A percentile compares a stretch with the other conserved stretches of the same genome.
phyloP scores from a whole-genome alignment of 2,888 invertebrate species.

The Drosophila neutralis region DNA sequence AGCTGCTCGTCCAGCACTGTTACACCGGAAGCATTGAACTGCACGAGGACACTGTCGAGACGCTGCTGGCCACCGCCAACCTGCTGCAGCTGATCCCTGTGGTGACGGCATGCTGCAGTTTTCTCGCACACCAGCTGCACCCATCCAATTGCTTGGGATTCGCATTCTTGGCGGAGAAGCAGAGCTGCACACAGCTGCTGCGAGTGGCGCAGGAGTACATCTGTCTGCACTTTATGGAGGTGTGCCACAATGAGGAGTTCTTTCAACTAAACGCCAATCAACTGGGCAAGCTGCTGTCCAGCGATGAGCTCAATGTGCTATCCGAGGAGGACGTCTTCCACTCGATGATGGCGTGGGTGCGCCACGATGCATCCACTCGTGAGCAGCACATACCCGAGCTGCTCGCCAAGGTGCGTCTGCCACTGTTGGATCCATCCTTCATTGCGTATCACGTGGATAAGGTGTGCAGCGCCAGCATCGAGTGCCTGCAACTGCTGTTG shows the following conservation, averaged over 20 bases:
- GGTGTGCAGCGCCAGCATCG: conserved; percentile 87
- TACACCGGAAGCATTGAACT: conserved; percentile 93
- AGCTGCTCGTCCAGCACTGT: conserved; percentile 94
- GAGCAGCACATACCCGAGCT: conserved; percentile 90
- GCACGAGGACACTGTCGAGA: conserved; percentile 95
- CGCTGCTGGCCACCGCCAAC: conserved; percentile 93
- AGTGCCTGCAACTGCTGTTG: conserved; percentile 94
- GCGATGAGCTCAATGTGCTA: conserved; percentile 96
- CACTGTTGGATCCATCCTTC: conserved; percentile 94
- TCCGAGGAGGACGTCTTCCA: conserved; percentile 96
- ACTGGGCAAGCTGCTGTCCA: conserved; percentile 91
- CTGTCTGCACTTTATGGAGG: too few species aligned
- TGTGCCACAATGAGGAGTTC: conserved; percentile 84
- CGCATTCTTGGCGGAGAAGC: conserved; percentile 93
- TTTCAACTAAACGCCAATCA: conserved; percentile 89
- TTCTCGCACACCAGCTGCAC: conserved; percentile 91
- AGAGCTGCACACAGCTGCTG: conserved; percentile 92
- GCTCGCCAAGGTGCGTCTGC: conserved; percentile 92
- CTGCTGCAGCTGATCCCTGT: conserved; percentile 94
- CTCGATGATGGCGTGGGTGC: conserved; percentile 94
- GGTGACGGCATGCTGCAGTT: conserved; percentile 94
- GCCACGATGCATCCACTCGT: conserved; percentile 90
- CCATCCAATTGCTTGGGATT: conserved; percentile 98
- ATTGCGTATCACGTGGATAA: conserved; percentile 94
- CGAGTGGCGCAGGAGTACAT: conserved; percentile 89